Base-by-base conservation (phyloP, 2,888 invertebrate genomes). In the Chloromyia formosa region DNA sequence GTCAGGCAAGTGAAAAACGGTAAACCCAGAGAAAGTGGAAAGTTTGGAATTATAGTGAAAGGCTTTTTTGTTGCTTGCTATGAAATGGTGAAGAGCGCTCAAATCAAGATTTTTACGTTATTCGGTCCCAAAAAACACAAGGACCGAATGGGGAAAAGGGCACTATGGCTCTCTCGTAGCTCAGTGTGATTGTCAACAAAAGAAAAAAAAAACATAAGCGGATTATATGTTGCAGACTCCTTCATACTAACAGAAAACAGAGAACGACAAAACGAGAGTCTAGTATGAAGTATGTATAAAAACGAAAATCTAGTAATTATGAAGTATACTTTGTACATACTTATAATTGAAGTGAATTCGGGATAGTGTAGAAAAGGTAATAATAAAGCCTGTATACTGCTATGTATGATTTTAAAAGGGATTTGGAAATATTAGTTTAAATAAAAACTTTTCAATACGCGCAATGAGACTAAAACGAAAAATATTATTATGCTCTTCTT, bases 1-100 rank as follows among this genome's bases (percentile, higher is more conserved):
- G 27, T 35, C 27, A 35, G 49, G 3, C 10, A n/a, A 49, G 49
- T 3, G 49, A 49, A 49, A 49, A 49, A 49, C 49, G 16, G 7
- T 7, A 35, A 35, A 35, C 27, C 7, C 27, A 35, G 27, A 35
- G 27, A 35, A 35, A 49, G 49, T 49, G 42, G 42, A 42, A 42
- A 49, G 49, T 49, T 49, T 49, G 49, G 49, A 49, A 49, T 49
- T 49, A 49, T 49, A 49, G 49, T 49, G 49, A 49, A 49, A 49
- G 49, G 49, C 49, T 49, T 49, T 49, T 49, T n/a, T n/a, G 27
- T 35, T 35, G 27, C 27, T 7, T 35, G 27, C 2, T 35, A 35
- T 49, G 49, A 49, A n/a, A 49, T 10, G 49, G 14, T 49, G 49
- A n/a, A 49, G 49, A 49, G 49, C 27, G 27, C 49, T 49, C 49